Evolutionary conservation across 2,113 vertebrate species (phyloP).

Genomic region (Fregetta grallaria): DNA sequence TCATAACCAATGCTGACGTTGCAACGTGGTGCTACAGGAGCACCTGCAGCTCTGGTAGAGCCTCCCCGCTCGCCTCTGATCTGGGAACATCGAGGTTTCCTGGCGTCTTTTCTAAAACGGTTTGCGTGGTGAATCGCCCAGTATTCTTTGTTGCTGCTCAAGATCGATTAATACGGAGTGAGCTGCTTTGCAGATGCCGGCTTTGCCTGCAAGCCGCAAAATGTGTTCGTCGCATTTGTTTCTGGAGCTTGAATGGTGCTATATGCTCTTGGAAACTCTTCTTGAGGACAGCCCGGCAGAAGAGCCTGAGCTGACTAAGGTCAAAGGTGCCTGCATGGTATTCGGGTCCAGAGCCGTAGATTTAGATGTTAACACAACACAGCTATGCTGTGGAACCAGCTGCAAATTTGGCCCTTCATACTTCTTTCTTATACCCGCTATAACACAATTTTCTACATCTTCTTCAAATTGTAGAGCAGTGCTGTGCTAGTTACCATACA

Average conservation of each 20-base stretch:
- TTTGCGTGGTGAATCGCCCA: not conserved
- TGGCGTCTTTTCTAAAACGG: not conserved
- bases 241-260: not conserved
- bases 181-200: not conserved
- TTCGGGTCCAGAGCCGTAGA: not conserved
- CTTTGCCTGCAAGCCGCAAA: not conserved
- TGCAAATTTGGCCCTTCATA: not conserved
- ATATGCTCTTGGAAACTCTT: not conserved
- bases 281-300: not conserved
- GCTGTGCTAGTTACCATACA: not conserved
- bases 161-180: not conserved
- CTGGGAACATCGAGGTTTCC: not conserved
- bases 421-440: not conserved
- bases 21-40: not conserved
- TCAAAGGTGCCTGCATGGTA: not conserved
- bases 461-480: not conserved
- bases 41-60: not conserved
- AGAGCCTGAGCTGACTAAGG: not conserved
- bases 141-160: not conserved
- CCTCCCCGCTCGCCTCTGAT: not conserved
- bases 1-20: slow-evolving; percentile 34
- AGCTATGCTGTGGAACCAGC: not conserved
- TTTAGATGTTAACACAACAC: not conserved
- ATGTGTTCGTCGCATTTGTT: accelerated
- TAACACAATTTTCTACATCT: not conserved